Evolutionary conservation across 2,888 invertebrate genomes (phyloP).

Genomic region (Cryptus viduatorius): DNA sequence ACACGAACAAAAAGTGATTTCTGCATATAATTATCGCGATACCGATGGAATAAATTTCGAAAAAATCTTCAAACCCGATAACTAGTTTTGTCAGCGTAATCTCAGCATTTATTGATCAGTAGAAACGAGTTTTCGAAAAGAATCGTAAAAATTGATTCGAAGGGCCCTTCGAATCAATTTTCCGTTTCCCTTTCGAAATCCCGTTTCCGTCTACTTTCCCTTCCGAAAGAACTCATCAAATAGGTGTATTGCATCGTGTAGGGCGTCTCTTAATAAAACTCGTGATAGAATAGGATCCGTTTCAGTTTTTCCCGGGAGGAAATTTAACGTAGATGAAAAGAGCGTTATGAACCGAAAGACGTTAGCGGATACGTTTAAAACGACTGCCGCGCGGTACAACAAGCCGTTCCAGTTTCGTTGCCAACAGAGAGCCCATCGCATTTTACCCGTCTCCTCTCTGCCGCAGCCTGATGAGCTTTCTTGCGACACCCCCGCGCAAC

Average conservation of each 20-base stretch:
- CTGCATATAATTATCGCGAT: too few species aligned
- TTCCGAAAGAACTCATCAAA: not conserved
- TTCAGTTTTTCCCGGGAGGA: constrained; percentile 14
- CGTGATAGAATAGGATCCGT: not conserved
- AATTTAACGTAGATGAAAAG: constrained; percentile 45
- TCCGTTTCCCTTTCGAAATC: too few species aligned
- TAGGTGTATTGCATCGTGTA: not conserved
- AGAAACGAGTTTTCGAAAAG: too few species aligned
- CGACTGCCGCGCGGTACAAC: constrained; percentile 25
- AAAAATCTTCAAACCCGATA: too few species aligned
- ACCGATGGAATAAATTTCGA: too few species aligned
- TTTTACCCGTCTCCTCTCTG: constrained; percentile 63
- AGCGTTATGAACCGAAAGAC: constrained; percentile 52
- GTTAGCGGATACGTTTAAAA: constrained; percentile 45
- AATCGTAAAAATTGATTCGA: too few species aligned
- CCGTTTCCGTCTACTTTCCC: too few species aligned
- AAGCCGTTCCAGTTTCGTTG: constrained; percentile 55
- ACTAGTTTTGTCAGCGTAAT: too few species aligned
- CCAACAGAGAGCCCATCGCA: constrained; percentile 58
- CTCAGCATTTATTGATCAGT: too few species aligned
- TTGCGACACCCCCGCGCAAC: constrained; percentile 69
- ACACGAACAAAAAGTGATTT: too few species aligned
- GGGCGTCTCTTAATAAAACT: not conserved
- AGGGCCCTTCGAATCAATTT: too few species aligned
- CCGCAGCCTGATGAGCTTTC: constrained; percentile 75